phyloP scores from a whole-genome alignment of 2,797 vertebrate species.

The Pantherophis vulpinus region DNA sequence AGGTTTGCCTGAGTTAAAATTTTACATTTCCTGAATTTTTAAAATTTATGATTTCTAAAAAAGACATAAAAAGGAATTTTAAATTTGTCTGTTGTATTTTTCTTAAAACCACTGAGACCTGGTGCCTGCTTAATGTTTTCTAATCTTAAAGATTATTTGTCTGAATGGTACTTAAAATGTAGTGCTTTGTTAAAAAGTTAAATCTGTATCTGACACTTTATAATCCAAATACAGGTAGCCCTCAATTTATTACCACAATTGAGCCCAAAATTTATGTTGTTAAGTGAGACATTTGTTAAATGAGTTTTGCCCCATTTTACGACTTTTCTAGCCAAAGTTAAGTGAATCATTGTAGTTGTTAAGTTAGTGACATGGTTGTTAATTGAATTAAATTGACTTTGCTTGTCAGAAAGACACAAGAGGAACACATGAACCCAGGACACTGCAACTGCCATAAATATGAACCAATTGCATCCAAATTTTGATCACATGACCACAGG shows the following conservation, averaged over 20 bases:
- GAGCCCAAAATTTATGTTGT: not conserved
- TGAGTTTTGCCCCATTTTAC: not conserved
- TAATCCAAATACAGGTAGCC: not conserved
- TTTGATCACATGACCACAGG: not conserved
- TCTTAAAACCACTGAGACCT: not conserved
- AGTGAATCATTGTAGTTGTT: not conserved
- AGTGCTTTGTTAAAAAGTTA: not conserved
- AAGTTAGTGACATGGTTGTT: not conserved
- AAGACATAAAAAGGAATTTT: not conserved
- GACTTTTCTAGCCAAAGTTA: not conserved
- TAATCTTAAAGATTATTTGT: not conserved
- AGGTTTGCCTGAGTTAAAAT: not conserved
- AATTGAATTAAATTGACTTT: not conserved
- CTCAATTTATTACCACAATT: not conserved
- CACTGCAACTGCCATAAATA: not conserved
- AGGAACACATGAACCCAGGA: not conserved
- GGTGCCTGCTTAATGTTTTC: not conserved
- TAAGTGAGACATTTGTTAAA: not conserved
- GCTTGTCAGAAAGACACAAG: not conserved
- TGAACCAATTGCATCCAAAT: not conserved
- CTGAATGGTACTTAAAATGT: not conserved
- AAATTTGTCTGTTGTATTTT: not conserved
- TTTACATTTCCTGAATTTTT: constrained; percentile 19
- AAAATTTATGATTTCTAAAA: not conserved
- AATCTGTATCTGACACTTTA: not conserved